A percentile compares a stretch with the other conserved stretches of the same genome.
These are phyloP conservation scores for Julus scandinavius DNA, from an alignment of 2,888 invertebrate genomes.

Conservation along the genomic window DNA sequence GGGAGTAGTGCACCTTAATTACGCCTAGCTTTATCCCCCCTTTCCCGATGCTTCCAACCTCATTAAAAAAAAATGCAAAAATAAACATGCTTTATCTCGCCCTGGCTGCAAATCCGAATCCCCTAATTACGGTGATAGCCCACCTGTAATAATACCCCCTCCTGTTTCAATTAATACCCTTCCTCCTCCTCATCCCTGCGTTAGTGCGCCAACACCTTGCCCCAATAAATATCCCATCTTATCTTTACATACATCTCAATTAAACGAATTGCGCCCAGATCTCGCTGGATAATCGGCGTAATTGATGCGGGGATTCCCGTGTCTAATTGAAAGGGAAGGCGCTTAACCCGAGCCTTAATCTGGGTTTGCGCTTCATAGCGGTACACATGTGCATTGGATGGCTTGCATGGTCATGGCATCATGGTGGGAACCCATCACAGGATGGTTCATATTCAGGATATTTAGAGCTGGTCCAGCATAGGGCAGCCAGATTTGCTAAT, in stretches of 20 bases:
- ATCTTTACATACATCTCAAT: conserved; percentile 6
- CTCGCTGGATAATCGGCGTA: background rate
- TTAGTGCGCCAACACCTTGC: conserved; percentile 28
- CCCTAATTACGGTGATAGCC: conserved; percentile 9
- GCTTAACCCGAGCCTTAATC: background rate
- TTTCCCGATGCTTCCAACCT: background rate
- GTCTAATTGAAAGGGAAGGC: background rate
- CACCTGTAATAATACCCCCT: conserved; percentile 15
- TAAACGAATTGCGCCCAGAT: conserved; percentile 38
- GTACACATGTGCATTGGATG: no score
- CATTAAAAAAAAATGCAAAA: conserved; percentile 5
- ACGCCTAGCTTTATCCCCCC: background rate
- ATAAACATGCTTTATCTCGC: conserved; percentile 24
- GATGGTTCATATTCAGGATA: no score
- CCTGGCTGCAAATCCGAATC: background rate
- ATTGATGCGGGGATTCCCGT: conserved; percentile 9
- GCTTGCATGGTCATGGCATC: no score
- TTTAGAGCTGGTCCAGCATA: no score
- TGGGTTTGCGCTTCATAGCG: background rate
- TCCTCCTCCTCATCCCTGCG: background rate
- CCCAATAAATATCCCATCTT: conserved; percentile 17
- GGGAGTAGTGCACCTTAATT: conserved; percentile 28
- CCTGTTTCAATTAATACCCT: conserved; percentile 17
- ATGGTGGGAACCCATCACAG: no score
- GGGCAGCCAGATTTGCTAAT: no score